Percentiles rank a stretch among this genome's conserved stretches.
phyloP scores from a whole-genome alignment of 2,113 vertebrate species.

The Tragelaphus strepsiceros region DNA sequence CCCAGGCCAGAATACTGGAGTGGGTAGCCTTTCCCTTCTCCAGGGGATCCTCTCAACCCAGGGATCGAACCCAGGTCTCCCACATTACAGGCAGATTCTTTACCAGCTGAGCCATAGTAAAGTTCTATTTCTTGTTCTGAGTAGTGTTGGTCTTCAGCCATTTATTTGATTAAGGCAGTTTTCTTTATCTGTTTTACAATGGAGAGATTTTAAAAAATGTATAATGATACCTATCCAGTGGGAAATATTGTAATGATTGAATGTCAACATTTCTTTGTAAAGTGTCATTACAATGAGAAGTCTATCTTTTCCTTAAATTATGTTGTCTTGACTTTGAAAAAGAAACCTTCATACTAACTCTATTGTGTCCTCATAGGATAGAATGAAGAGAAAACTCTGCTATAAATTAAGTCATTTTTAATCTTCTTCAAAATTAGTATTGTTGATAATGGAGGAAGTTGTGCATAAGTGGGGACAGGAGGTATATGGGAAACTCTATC shows the following conservation, averaged over 20 bases:
- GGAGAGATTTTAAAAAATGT: neutral
- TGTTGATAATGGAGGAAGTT: neutral
- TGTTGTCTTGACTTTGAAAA: neutral
- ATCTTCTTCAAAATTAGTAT: neutral
- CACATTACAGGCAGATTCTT: neutral
- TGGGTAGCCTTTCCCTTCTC: neutral
- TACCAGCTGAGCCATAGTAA: neutral
- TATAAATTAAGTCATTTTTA: neutral
- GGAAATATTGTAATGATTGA: neutral
- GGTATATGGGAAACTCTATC: neutral
- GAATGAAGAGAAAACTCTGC: neutral
- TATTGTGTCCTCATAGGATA: neutral
- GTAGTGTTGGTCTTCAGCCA: neutral
- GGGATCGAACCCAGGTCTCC: neutral
- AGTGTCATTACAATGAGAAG: neutral
- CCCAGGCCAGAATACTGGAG: neutral
- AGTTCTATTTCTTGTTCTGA: neutral
- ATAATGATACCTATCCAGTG: neutral
- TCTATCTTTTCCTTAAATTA: neutral
- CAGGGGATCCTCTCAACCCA: neutral
- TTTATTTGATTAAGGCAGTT: neutral
- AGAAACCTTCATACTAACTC: neutral
- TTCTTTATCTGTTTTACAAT: neutral
- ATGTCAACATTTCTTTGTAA: conserved; percentile 31
- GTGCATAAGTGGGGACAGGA: neutral